Base-by-base conservation (phyloP, 2,797 vertebrate species). In the Alauda arvensis region DNA sequence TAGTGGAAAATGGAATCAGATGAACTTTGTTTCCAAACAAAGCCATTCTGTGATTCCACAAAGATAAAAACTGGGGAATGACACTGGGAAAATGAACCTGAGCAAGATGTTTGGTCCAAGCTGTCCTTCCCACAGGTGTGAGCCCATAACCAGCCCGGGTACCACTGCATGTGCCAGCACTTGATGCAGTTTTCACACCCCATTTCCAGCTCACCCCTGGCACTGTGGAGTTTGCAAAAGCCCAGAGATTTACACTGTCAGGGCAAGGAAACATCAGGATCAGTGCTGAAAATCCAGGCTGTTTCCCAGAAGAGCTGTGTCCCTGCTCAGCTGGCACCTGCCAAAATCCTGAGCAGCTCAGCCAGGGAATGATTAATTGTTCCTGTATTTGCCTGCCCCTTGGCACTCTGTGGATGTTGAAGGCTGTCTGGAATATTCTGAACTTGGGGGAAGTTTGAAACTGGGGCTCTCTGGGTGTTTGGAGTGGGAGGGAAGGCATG, bases 281-380 rank as follows among this genome's bases (percentile, higher is more conserved):
- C 40, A 13, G 63, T 33, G 19, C 60, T 62, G 59, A 69, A 69
- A 75, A 83, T 28, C 6, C 11, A 26, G 85, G 62, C 42, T 57
- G 83, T 13, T 71, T 83, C 87, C 70, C 87, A 37, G 4, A 48
- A 68, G 82, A 86, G 61, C 40, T 8, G 20, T 4, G 60, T 48
- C 85, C 87, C 74, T 12, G 20, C 37, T 80, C 79, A 45, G 52
- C 72, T 66, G 83, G 57, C 78, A 78, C 19, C 21, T 49, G 92
- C 61, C 66, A 34, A 26, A 40, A 70, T 18, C 39, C 71, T 1
- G 61, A 57, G 66, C 46, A 42, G 59, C 77, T 81, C 43, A 81
- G 87, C 52, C 63, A 42, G 74, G 67, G n/a, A 42, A 57, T 77
- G 70, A 89, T 89, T 61, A 72, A 93, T 87, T 34, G 88, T 15